Conservation (phyloP, 2,888 invertebrate species). For the Eurytoma adleriae region DNA sequence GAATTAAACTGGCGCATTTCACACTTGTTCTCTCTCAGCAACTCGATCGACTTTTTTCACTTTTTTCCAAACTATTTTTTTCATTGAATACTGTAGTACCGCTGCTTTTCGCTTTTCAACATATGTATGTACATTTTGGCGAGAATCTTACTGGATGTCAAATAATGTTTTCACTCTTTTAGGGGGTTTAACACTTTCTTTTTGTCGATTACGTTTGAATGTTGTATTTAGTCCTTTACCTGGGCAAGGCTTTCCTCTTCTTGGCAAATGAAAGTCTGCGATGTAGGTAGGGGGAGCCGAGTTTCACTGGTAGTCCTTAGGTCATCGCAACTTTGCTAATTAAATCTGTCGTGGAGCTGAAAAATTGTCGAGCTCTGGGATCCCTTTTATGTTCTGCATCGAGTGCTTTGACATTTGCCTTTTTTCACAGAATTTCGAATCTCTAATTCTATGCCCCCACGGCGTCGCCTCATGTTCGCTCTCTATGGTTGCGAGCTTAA, state of each 20-base stretch:
- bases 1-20: conserved; percentile 46
- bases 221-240: too few species aligned
- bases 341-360: conserved; percentile 56
- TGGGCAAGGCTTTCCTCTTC: too few species aligned
- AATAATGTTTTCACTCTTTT: too few species aligned
- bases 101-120: too few species aligned
- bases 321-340: conserved; percentile 58
- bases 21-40: conserved; percentile 2
- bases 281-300: conserved; percentile 36
- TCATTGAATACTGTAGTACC: neutral
- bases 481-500: neutral
- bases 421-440: neutral
- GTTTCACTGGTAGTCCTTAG: neutral
- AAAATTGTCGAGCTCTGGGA: conserved; percentile 46
- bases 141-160: too few species aligned
- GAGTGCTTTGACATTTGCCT: conserved; percentile 14
- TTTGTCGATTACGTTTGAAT: too few species aligned
- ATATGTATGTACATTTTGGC: too few species aligned
- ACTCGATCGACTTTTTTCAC: neutral
- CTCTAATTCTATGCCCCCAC: neutral
- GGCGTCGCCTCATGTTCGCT: neutral
- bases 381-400: conserved; percentile 23
- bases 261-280: neutral
- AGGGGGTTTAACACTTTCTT: too few species aligned
- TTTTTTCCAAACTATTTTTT: neutral